These are phyloP conservation scores for Pseudachorutes palmiensis DNA, from an alignment of 1,140 invertebrate species.

Conservation along the genomic window DNA sequence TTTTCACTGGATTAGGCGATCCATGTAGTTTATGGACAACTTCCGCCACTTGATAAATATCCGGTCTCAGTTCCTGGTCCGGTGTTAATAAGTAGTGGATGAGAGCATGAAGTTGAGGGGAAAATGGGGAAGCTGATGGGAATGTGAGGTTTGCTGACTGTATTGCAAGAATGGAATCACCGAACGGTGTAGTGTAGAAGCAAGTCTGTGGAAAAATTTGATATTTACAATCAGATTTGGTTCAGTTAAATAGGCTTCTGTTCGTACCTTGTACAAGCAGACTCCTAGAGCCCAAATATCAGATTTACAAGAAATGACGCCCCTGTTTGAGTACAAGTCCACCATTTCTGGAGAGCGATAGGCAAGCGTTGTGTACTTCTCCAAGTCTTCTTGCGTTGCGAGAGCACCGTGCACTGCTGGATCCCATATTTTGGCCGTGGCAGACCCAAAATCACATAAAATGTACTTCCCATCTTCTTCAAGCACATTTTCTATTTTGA, in stretches of 20 bases:
- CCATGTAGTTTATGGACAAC: slow-evolving; percentile 65
- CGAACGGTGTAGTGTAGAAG: slow-evolving; percentile 86
- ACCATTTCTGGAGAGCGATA: slow-evolving; percentile 95
- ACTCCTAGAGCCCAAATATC: slow-evolving; percentile 68
- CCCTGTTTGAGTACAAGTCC: slow-evolving; percentile 77
- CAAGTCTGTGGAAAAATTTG: slow-evolving; percentile 58
- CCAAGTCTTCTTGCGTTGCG: slow-evolving; percentile 79
- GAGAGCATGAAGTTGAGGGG: slow-evolving; percentile 43
- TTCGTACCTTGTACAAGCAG: slow-evolving; percentile 40
- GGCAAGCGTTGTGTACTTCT: slow-evolving; percentile 86
- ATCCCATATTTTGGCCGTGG: slow-evolving; percentile 69
- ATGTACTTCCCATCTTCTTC: slow-evolving; percentile 71
- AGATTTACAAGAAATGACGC: slow-evolving; percentile 75
- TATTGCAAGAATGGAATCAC: slow-evolving; percentile 86
- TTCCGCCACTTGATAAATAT: slow-evolving; percentile 79
- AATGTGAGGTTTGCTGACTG: slow-evolving; percentile 47
- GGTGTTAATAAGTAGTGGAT: slow-evolving; percentile 75
- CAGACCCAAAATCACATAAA: slow-evolving; percentile 82
- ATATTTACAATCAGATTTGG: background rate
- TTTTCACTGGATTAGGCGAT: slow-evolving; percentile 39
- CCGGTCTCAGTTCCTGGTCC: slow-evolving; percentile 70
- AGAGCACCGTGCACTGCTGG: slow-evolving; percentile 59
- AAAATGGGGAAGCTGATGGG: slow-evolving; percentile 28
- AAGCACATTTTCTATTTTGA: slow-evolving; percentile 90
- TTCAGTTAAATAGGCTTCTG: background rate